Percentiles rank a stretch among this genome's conserved stretches.
Conservation (phyloP, 1,140 invertebrate species). For the Manduca sexta region DNA sequence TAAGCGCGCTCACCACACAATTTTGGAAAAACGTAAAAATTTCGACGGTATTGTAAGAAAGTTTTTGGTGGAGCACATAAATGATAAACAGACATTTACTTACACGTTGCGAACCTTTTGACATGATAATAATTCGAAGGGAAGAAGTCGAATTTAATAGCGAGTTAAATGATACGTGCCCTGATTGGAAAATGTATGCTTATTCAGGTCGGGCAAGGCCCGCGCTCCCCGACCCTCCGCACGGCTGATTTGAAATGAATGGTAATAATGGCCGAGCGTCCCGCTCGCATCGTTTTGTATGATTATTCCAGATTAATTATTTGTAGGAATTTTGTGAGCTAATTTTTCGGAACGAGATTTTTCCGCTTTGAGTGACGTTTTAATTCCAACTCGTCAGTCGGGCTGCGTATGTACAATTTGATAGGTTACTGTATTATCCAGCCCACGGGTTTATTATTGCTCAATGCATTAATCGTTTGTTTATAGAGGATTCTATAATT, state of each 20-base stretch:
- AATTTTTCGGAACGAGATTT: constrained; percentile 72
- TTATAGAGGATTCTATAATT: too few relatives aligned
- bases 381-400: constrained; percentile 58
- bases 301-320: constrained; percentile 74
- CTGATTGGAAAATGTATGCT: constrained; percentile 73
- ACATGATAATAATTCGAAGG: constrained; percentile 66
- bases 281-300: constrained; percentile 71
- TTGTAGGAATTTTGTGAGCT: constrained; percentile 70
- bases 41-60: neutral
- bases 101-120: constrained; percentile 31
- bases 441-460: too few relatives aligned
- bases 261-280: constrained; percentile 69
- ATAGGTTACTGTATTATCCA: constrained; percentile 2
- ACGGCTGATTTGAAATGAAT: constrained; percentile 72
- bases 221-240: constrained; percentile 47
- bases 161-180: constrained; percentile 72
- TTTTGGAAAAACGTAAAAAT: constrained; percentile 13
- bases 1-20: constrained; percentile 56
- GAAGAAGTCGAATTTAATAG: constrained; percentile 73
- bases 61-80: constrained; percentile 2
- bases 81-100: constrained; percentile 27
- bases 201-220: constrained; percentile 62
- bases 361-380: constrained; percentile 72
- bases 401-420: constrained; percentile 1
- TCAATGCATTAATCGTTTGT: too few relatives aligned